A percentile compares a stretch with the other conserved stretches of the same genome.
Evolutionary conservation across 2,113 vertebrate species (phyloP).

Genomic region (Leptodactylus fuscus): DNA sequence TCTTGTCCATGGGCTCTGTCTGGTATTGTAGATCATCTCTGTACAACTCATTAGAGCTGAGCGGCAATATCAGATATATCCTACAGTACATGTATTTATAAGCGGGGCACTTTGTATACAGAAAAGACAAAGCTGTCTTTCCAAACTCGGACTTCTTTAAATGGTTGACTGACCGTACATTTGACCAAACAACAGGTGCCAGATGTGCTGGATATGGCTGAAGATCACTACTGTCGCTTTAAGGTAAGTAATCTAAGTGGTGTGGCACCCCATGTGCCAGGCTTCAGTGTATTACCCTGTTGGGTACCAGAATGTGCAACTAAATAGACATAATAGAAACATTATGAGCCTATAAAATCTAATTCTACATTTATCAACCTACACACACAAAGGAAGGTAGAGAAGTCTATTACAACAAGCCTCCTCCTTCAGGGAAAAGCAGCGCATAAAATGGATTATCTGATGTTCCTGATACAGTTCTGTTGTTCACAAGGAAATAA

Average conservation of each 20-base stretch:
- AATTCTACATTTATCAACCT: no score
- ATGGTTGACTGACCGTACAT: background rate
- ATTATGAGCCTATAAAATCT: background rate
- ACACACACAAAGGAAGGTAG: background rate
- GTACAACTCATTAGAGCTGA: no score
- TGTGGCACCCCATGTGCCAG: background rate
- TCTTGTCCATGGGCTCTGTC: no score
- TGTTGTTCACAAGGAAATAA: constrained; percentile 50
- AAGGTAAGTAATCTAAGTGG: background rate
- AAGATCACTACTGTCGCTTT: background rate
- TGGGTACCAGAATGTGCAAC: no score
- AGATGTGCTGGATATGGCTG: background rate
- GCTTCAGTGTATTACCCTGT: background rate
- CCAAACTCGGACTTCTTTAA: no score
- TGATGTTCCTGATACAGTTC: constrained; percentile 38
- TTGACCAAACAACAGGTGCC: background rate
- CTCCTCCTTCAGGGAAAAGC: constrained; percentile 24
- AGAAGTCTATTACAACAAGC: background rate
- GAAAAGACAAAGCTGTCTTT: no score
- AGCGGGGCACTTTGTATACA: no score
- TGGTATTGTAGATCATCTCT: no score
- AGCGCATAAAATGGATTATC: constrained; percentile 42
- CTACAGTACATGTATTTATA: no score
- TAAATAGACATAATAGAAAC: background rate
- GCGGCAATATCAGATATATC: no score